Evolutionary conservation across 2,888 invertebrate genomes (phyloP), one percentile per base, ranked within the genome.

Genomic region (Amblyteles armatorius): DNA sequence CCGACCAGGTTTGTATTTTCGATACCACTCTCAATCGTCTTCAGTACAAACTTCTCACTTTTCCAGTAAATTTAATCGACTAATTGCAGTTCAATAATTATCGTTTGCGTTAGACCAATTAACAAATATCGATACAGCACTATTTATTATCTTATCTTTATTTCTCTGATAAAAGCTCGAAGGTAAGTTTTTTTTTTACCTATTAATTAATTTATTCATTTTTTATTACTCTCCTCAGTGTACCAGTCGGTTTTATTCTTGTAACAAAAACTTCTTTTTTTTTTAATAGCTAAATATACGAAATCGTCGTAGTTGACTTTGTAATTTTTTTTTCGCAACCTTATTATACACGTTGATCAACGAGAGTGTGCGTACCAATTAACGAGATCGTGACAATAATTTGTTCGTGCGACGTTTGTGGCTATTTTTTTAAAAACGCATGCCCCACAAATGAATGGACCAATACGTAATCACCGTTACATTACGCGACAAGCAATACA

Each of bases 381-480:
- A 40, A 73, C 57, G 68, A 60, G 60, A 67, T 74, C 52, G 33
- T 83, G 83, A 83, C 76, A 79, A 83, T 83, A 76, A 79, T 79
- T 74, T 79, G 69, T 71, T 83, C 69, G 74, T 83, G 71, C 76
- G 29, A 79, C 55, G 63, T 65, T 76, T 76, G 69, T 44, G 60
- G 55, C 74, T 71, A 48, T 73, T 36, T 52, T 19, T 19, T 57
- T 22, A 13, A 44, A 44, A 16, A 5, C 55, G 83, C 83, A 79
- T 76, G 57, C 69, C 44, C 60, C 36, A 79, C 63, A 57, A 83
- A 74, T 83, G n/a, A 68, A 79, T 71, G 83, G 83, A 83, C 83
- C 83, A 83, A 83, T 69, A 76, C 71, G 55, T 76, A 79, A 79
- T 76, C 48, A 78, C 57, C 52, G 63, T 74, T 50, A 71, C 74